A percentile compares a stretch with the other conserved stretches of the same genome.
Conservation (phyloP, 2,113 vertebrate species). For the Nycticebus coucang region DNA sequence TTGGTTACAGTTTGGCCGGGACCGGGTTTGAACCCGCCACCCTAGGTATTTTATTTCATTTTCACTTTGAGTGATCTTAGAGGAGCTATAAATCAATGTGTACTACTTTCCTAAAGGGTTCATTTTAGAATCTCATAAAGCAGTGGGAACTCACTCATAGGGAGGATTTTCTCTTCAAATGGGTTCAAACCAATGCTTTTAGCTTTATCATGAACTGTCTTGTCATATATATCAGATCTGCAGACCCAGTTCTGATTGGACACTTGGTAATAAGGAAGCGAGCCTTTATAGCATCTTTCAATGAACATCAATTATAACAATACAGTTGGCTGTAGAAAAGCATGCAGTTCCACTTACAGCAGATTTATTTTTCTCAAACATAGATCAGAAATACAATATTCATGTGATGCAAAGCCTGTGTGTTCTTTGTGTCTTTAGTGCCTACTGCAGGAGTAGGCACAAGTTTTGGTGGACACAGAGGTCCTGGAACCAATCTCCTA, state of each 20-base stretch:
- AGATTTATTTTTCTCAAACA: too few species aligned
- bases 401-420: too few species aligned
- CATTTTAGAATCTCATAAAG: background rate
- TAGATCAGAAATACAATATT: too few species aligned
- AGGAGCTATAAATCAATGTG: background rate
- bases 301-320: background rate
- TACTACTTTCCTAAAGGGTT: background rate
- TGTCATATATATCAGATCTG: background rate
- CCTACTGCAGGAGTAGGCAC: too few species aligned
- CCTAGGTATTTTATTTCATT: conserved; percentile 27
- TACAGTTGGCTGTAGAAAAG: background rate
- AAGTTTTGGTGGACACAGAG: too few species aligned
- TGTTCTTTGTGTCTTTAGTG: too few species aligned
- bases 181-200: background rate
- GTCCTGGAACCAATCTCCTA: too few species aligned
- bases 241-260: background rate
- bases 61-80: background rate
- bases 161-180: background rate
- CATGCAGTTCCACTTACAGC: background rate
- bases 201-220: background rate
- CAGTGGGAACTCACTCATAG: background rate
- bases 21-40: too few species aligned
- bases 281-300: background rate
- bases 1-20: too few species aligned
- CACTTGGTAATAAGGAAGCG: background rate